A percentile compares a stretch with the other conserved stretches of the same genome.
phyloP scores from a whole-genome alignment of 2,113 vertebrate species.

The Lampris incognitus region DNA sequence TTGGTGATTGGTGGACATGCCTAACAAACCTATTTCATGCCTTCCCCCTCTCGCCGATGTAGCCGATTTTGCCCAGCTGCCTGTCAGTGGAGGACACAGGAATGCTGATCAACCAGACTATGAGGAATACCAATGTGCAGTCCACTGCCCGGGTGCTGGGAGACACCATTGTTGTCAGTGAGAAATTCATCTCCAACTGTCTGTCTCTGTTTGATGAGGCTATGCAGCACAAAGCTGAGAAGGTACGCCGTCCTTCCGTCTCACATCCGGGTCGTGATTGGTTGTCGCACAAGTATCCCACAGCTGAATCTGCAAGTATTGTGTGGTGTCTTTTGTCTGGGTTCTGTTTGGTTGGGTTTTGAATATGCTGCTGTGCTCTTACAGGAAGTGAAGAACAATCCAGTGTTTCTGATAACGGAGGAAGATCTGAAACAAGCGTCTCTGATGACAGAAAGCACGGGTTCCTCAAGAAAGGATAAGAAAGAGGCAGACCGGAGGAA shows the following conservation, averaged over 20 bases:
- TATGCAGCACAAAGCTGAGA: slow-evolving; percentile 94
- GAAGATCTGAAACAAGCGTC: slow-evolving; percentile 90
- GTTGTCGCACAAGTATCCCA: neutral
- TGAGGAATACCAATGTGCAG: slow-evolving; percentile 87
- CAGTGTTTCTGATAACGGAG: slow-evolving; percentile 92
- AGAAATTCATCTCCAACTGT: slow-evolving; percentile 92
- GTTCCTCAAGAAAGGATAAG: slow-evolving; percentile 89
- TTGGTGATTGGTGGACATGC: no score
- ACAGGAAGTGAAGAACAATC: slow-evolving; percentile 92
- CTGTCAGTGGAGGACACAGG: slow-evolving; percentile 88
- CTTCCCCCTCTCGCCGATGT: neutral
- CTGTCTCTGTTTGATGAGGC: slow-evolving; percentile 84
- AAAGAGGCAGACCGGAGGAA: slow-evolving; percentile 91
- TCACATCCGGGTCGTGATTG: neutral
- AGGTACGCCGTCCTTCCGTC: slow-evolving; percentile 78
- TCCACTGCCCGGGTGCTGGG: slow-evolving; percentile 84
- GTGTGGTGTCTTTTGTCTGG: neutral
- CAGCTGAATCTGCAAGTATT: no score
- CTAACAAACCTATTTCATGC: neutral
- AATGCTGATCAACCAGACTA: slow-evolving; percentile 91
- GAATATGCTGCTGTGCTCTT: slow-evolving; percentile 41
- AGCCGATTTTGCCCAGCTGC: slow-evolving; percentile 93
- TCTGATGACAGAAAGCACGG: slow-evolving; percentile 77
- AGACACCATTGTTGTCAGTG: slow-evolving; percentile 89
- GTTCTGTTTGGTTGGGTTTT: neutral